Conservation (phyloP, 2,888 invertebrate genomes). For the Globia sparganii region DNA sequence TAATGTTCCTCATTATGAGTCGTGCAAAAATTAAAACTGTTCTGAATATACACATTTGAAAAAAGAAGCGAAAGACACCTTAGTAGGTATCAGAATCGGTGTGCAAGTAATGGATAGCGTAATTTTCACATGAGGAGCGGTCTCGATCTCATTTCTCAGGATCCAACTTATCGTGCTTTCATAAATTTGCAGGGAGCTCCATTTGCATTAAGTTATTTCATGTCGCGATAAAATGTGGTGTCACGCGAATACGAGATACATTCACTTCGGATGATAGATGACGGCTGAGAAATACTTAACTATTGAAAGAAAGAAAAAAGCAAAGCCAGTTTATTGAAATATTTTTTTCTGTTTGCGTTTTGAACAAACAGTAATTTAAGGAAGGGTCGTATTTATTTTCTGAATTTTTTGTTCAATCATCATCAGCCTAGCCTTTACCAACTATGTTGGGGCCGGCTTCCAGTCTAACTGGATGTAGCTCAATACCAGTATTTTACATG, state of each 20-base stretch:
- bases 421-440: too few relatives aligned
- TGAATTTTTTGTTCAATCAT: too few relatives aligned
- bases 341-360: too few relatives aligned
- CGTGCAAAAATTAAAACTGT: background rate
- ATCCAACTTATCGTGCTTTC: conserved; percentile 78
- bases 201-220: conserved; percentile 75
- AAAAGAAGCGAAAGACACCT: conserved; percentile 7
- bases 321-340: too few relatives aligned
- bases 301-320: background rate
- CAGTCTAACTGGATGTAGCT: too few relatives aligned
- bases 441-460: too few relatives aligned
- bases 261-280: conserved; percentile 67
- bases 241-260: conserved; percentile 64
- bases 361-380: too few relatives aligned
- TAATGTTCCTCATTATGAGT: too few relatives aligned
- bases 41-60: background rate
- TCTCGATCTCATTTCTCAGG: conserved; percentile 77
- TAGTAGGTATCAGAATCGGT: conserved; percentile 63
- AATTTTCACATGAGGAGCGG: conserved; percentile 65
- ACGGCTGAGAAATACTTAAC: conserved; percentile 23
- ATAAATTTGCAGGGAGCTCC: conserved; percentile 72
- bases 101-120: conserved; percentile 73
- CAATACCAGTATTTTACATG: too few relatives aligned
- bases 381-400: too few relatives aligned
- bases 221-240: conserved; percentile 64